Evolutionary conservation across 92 coral and sea anemone genomes (phyloP), one percentile per base, ranked within the genome.

Genomic region (Zoanthus solanderi): DNA sequence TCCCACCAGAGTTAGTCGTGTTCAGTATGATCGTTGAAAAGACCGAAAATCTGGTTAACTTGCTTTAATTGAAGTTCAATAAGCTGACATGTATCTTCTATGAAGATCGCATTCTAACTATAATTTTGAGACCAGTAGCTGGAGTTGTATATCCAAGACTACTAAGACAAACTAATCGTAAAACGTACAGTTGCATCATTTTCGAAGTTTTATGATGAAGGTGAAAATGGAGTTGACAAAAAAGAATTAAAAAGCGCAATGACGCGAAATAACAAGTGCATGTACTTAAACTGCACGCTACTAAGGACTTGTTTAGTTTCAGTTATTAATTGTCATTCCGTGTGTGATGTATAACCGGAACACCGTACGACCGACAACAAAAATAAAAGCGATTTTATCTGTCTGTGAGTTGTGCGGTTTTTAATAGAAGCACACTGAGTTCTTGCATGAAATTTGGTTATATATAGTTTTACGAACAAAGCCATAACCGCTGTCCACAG

Each of bases 301-400:
- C n/a, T 10, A 66, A 66, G 85, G 75, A 81, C 16, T 45, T 63
- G 85, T 9, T 75, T 46, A 81, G 23, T 1, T 81, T 80, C 10
- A 42, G 42, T 46, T 16, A n/a, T 46, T 65, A 53, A 12, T 66
- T 66, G 52, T 65, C 32, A 7, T 11, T 63, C 32, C 58, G 16
- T 67, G 47, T 32, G 34, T 57, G 7, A 65, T 63, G 29, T 61
- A 18, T 15, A 2, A 53, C 65, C 57, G 44, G 66, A 69, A 66
- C 47, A 66, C 45, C 30, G 75, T 45, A 65, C 18, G 57, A 63
- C 45, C 5, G 23, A 12, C 50, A 66, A 71, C 42, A 37, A 37
- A 37, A 66, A 46, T 81, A 81, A 81, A 81, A 42, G 61, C 47
- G 15, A 71, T 65, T 81, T 45, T 29, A 54, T 50, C 44, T 17